Evolutionary conservation across 2,797 vertebrate genomes (phyloP), one percentile per base, ranked within the genome.

Genomic region (Trachurus trachurus): DNA sequence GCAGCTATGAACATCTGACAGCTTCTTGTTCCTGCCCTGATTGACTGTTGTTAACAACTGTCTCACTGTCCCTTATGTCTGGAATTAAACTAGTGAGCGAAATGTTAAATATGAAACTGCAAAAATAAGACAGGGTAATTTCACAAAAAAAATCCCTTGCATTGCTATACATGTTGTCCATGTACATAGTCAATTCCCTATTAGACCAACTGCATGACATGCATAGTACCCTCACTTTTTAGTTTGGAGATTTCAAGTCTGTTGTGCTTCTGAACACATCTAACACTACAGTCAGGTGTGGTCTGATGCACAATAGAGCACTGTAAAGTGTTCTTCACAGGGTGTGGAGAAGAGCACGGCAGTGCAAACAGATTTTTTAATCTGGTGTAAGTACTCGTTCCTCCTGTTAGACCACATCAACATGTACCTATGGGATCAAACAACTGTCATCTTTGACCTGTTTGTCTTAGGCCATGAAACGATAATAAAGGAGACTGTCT

Each of bases 401-500:
- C 21, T 70, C 13, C 17, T 29, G n/a, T 42, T 66, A 9, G 9
- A 1, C 9, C 1, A 31, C 17, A 16, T 40, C 1, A 74, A 31
- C 9, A 63, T 21, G 9, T 19, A 13, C 17, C 22, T 75, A 57
- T 54, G 17, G 53, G 37, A 17, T 44, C 45, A n/a, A 76, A 17
- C 0, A 80, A 76, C 64, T 26, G 2, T 22, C 1, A 9, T 10
- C 10, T 42, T 21, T 49, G 8, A 29, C 4, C 1, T 52, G 39
- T 47, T 21, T 6, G 16, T 45, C 54, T 86, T 44, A 91, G 15
- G 54, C 10, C 3, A 94, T 77, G 61, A 99, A 98, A 83, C 94
- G 90, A 74, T 98, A 99, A 90, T 97, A 95, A 61, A 99, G 76
- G 56, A 80, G 93, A 59, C 96, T 95, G 80, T 99, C 97, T 66